A percentile compares a stretch with the other conserved stretches of the same genome.
phyloP scores from a whole-genome alignment of 1,140 invertebrate genomes.

The Zaprionus nigranus region DNA sequence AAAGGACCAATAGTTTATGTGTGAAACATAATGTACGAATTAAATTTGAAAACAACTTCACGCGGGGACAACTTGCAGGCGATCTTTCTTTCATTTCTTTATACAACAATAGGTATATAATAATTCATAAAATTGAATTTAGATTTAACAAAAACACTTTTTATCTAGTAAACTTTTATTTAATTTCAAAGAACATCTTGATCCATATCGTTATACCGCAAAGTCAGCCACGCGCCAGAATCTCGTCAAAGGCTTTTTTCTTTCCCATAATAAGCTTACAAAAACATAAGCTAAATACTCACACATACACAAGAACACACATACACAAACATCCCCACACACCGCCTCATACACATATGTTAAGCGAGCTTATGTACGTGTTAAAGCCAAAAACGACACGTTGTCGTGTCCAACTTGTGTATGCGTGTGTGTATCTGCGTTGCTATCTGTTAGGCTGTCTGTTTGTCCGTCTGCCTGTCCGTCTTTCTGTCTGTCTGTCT shows the following conservation, averaged over 20 bases:
- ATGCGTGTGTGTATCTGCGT: constrained; percentile 11
- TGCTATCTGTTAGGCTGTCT: constrained; percentile 16
- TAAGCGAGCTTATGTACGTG: constrained; percentile 23
- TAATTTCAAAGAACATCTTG: neutral
- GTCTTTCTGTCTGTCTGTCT: constrained; percentile 18
- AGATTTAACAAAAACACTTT: neutral
- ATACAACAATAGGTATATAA: too few relatives aligned
- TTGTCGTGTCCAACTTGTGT: constrained; percentile 22
- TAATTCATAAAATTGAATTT: too few relatives aligned
- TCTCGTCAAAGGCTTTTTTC: neutral
- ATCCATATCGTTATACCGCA: neutral
- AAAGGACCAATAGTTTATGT: too few relatives aligned
- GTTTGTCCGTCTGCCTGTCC: neutral
- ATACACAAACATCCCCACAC: neutral
- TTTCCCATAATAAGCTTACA: neutral
- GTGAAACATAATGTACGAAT: too few relatives aligned
- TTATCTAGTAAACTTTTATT: neutral
- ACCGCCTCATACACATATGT: constrained; percentile 9
- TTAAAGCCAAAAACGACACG: constrained; percentile 21
- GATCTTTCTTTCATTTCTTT: too few relatives aligned
- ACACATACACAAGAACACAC: neutral
- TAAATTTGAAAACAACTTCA: too few relatives aligned
- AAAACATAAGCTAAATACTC: constrained; percentile 3
- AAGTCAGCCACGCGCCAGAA: neutral
- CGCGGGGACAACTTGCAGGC: too few relatives aligned